Base-by-base conservation (phyloP, 2,888 invertebrate genomes). In the Cheilosia grossa region DNA sequence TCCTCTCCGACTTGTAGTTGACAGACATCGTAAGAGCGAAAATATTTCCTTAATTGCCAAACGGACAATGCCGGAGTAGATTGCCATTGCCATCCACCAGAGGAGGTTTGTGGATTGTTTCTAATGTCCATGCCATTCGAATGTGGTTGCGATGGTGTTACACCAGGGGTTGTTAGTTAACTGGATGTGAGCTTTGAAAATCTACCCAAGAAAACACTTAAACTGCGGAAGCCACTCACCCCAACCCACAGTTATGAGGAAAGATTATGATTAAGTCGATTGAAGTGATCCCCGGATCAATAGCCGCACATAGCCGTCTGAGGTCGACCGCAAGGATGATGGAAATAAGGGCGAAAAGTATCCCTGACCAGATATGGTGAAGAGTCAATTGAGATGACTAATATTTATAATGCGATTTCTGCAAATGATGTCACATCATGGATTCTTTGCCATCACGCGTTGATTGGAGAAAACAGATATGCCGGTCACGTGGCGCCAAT, bases 211-310 rank as follows among this genome's bases (percentile, higher is more conserved):
- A 54, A 56, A 47, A 47, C 66, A 10, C 17, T 37, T 47, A 53
- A 27, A n/a, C n/a, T n/a, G 17, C 24, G 33, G 33, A 63, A 30
- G 37, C 17, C 24, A 44, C 44, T 64, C 72, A 27, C 10, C 61
- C 53, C 21, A 44, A 15, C 37, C 15, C 15, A 30, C 10, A 59
- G 42, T 51, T 53, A 75, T 66, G 33, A 69, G 21, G 19, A 69
- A 21, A 73, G 82, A 79, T 82, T 73, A 79, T 78, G 67, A 79
- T 51, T 82, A 58, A 82, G 63, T 54, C 61, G 56, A 82, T 78
- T 67, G 73, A 47, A 82, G 44, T 79, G 67, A 82, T 67, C 69
- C 56, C 19, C 40, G 44, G n/a, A 79, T 51, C 73, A 66, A 73
- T 78, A 78, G 47, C 66, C 40, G 61, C 37, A 21, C 9, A 51